Evolutionary conservation across 1,140 invertebrate genomes (phyloP).

Genomic region (Drosophila trapezifrons): DNA sequence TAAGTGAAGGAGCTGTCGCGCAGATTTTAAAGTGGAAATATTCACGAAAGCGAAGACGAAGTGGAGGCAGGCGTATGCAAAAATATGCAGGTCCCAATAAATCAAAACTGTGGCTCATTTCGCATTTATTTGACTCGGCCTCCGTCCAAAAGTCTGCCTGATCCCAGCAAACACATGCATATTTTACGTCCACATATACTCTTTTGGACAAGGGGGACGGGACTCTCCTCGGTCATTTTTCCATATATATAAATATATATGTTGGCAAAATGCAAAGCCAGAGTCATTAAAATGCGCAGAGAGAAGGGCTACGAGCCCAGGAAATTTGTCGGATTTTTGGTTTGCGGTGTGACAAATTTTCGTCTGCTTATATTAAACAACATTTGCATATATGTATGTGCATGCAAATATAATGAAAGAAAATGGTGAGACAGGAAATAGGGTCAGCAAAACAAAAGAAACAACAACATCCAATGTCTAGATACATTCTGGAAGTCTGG

Average conservation of each 20-base stretch:
- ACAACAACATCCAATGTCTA: background rate
- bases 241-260: background rate
- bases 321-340: conserved; percentile 46
- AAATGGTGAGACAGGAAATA: conserved; percentile 16
- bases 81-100: conserved; percentile 56
- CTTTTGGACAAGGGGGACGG: background rate
- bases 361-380: conserved; percentile 27
- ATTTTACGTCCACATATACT: conserved; percentile 8
- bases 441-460: conserved; percentile 1
- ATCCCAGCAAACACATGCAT: conserved; percentile 9
- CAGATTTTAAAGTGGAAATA: conserved; percentile 9
- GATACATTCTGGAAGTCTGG: background rate
- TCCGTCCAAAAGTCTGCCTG: background rate
- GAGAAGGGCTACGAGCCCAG: background rate
- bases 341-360: conserved; percentile 44
- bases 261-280: conserved; percentile 22
- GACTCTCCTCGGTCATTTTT: conserved; percentile 4
- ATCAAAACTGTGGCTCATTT: conserved; percentile 57
- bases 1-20: conserved; percentile 22
- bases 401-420: conserved; percentile 12
- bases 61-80: conserved; percentile 18
- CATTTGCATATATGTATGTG: conserved; percentile 15
- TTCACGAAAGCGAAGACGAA: too few relatives aligned
- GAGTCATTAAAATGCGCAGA: conserved; percentile 46
- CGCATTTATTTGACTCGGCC: conserved; percentile 38